Conservation (phyloP, 1,140 invertebrate genomes). For the Trichogramma pretiosum region DNA sequence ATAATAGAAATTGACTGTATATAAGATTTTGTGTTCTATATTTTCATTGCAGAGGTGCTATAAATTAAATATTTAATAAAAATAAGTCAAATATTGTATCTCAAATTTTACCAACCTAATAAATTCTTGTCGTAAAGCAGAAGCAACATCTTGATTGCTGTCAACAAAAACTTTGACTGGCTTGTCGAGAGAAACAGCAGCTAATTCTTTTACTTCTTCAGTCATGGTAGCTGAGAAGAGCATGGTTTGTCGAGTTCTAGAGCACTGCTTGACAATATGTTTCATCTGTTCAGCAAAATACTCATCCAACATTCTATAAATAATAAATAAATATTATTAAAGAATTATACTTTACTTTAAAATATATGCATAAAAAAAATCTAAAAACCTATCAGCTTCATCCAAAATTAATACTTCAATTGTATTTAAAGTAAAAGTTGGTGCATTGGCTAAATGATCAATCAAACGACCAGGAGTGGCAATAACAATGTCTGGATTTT, state of each 20-base stretch:
- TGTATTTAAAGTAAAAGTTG: slow-evolving; percentile 78
- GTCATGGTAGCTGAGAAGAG: slow-evolving; percentile 99
- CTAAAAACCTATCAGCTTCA: slow-evolving; percentile 77
- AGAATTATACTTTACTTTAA: too few relatives aligned
- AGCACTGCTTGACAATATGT: slow-evolving; percentile 86
- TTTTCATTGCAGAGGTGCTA: too few relatives aligned
- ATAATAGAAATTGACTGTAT: too few relatives aligned
- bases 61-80: too few relatives aligned
- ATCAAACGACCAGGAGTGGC: slow-evolving; percentile 96
- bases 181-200: slow-evolving; percentile 79
- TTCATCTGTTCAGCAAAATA: slow-evolving; percentile 98
- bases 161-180: slow-evolving; percentile 93
- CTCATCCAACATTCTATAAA: slow-evolving; percentile 88
- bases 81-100: too few relatives aligned
- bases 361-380: too few relatives aligned
- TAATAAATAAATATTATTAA: too few relatives aligned
- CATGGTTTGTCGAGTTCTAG: slow-evolving; percentile 90
- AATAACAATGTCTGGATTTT: slow-evolving; percentile 93
- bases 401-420: slow-evolving; percentile 94
- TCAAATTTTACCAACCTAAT: too few relatives aligned
- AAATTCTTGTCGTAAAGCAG: slow-evolving; percentile 93
- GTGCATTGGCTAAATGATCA: slow-evolving; percentile 91
- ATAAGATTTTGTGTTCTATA: slow-evolving; percentile 11
- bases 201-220: slow-evolving; percentile 89
- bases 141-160: slow-evolving; percentile 90